Conservation (phyloP, 1,140 invertebrate genomes). For the Marisa cornuarietis region DNA sequence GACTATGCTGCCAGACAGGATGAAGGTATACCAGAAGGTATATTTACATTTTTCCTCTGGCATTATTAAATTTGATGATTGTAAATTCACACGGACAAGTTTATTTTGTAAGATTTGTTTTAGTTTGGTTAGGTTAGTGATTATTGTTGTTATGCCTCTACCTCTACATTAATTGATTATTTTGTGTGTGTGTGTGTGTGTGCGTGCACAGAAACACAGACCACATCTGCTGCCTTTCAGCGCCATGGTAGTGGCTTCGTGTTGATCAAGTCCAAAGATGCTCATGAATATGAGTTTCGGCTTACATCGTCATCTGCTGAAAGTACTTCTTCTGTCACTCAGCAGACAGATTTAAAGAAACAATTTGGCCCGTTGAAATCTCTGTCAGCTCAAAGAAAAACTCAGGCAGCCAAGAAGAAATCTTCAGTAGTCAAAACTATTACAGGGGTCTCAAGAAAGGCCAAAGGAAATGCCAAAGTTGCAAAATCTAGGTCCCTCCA, state of each 20-base stretch:
- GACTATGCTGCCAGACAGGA: conserved; percentile 7
- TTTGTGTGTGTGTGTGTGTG: neutral
- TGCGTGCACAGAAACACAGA: neutral
- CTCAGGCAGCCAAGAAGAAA: neutral
- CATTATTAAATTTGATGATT: neutral
- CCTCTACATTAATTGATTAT: neutral
- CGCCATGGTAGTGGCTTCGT: conserved; percentile 1
- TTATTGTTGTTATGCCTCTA: neutral
- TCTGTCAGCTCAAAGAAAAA: neutral
- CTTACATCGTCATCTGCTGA: neutral
- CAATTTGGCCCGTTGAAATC: neutral
- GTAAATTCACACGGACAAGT: neutral
- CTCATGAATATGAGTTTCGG: conserved; percentile 8
- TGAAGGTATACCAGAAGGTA: neutral
- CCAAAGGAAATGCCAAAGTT: neutral
- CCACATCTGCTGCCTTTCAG: neutral
- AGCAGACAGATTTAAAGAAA: neutral
- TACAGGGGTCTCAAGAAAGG: neutral
- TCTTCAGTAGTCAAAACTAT: neutral
- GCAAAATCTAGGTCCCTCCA: neutral
- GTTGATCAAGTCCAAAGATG: conserved; percentile 3
- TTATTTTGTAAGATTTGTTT: neutral
- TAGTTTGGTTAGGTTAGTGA: neutral
- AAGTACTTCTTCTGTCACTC: neutral
- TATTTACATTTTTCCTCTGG: neutral